A percentile compares a stretch with the other conserved stretches of the same genome.
These are phyloP conservation scores for Falco columbarius DNA, from an alignment of 2,797 vertebrate species.

Conservation along the genomic window DNA sequence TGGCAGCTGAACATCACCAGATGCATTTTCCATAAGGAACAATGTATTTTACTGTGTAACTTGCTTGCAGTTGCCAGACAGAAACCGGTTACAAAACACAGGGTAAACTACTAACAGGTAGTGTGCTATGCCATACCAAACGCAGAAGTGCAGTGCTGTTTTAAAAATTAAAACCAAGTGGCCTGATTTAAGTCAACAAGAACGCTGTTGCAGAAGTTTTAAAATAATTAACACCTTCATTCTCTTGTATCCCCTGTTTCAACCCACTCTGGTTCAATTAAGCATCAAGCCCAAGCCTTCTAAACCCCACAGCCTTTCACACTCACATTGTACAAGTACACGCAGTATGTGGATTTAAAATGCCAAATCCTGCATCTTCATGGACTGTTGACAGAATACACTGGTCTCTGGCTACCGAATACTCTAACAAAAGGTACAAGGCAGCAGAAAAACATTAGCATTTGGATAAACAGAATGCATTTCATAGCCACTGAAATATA, in stretches of 20 bases:
- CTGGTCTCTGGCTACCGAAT: not conserved
- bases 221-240: not conserved
- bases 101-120: not conserved
- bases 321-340: not conserved
- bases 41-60: not conserved
- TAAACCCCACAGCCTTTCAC: rapidly evolving
- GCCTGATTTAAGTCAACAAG: not conserved
- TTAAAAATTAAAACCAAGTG: too few relatives aligned
- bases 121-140: not conserved
- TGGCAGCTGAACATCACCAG: not conserved
- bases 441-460: not conserved
- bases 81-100: not conserved
- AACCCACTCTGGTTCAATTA: not conserved
- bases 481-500: not conserved
- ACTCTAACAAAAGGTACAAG: not conserved
- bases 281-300: not conserved
- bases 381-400: not conserved
- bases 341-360: rapidly evolving
- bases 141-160: not conserved
- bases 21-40: not conserved
- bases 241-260: not conserved
- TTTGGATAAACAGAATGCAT: not conserved
- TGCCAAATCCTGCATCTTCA: not conserved
- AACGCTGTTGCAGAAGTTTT: not conserved
- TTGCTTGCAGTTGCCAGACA: not conserved